Base-by-base conservation (phyloP, 2,797 vertebrate genomes). In the Megalops cyprinoides region DNA sequence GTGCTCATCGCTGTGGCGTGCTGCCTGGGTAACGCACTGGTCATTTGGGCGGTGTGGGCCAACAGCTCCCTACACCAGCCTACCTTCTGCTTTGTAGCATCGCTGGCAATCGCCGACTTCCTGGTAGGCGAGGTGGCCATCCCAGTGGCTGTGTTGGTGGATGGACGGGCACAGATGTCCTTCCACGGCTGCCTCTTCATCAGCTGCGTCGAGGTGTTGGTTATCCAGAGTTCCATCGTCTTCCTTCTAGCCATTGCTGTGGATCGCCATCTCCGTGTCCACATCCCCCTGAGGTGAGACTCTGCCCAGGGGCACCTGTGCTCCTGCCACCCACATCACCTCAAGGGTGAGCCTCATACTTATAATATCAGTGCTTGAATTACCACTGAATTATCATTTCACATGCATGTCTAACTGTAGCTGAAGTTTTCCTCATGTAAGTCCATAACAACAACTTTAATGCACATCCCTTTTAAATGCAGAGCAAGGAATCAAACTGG, bases 211-310 rank as follows among this genome's bases (percentile, higher is more conserved):
- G 6, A 97, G 69, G 42, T 97, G 62, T 76, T 95, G 49, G 89
- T 96, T 81, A 95, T 92, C 0, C 90, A 93, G 0, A 95, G 95
- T 2, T 98, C 97, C 58, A 91, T 97, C 85, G 85, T 96, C 81
- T 94, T 92, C 60, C 92, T 98, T 12, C 79, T 92, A 46, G 96
- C 96, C 79, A 97, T 98, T 0, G 94, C 97, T 0, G 82, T 97
- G 76, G 97, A 98, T 86, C 91, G 97, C 12, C 98, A 91, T 88
- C 92, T 98, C 42, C 89, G 95, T 0, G 95, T 97, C 48, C 94
- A 88, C 83, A 89, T 96, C 75, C 96, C 95, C 0, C 87, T 94
- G 51, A 90, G 90, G 97, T 96, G 87, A 85, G 79, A 18, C n/a
- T n/a, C n/a, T n/a, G n/a, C n/a, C n/a, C n/a, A n/a, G n/a, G n/a